Conservation (phyloP, 2,113 vertebrate genomes). For the Callospermophilus lateralis region DNA sequence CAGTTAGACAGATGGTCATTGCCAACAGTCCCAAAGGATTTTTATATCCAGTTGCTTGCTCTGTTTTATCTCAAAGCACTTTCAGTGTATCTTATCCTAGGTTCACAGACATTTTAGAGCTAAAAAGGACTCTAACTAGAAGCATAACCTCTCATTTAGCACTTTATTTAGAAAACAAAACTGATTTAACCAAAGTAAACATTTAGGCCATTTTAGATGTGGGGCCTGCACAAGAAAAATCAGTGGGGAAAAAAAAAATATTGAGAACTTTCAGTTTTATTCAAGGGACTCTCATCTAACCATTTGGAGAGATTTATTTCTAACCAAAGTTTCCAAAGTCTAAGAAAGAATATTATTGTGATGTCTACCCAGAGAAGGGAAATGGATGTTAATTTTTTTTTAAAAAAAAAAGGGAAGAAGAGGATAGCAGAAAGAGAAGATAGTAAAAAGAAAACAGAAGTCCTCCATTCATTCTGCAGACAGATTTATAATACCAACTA, state of each 20-base stretch:
- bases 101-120: constrained; percentile 48
- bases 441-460: constrained; percentile 44
- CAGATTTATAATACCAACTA: constrained; percentile 67
- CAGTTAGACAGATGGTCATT: constrained; percentile 25
- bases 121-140: constrained; percentile 54
- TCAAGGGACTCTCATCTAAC: constrained; percentile 36
- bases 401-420: neutral
- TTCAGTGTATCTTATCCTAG: constrained; percentile 57
- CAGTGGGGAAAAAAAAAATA: neutral
- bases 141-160: constrained; percentile 55
- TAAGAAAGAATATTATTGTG: constrained; percentile 66
- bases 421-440: neutral
- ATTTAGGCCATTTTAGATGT: constrained; percentile 52
- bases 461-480: constrained; percentile 13
- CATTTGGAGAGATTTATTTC: constrained; percentile 62
- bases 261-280: constrained; percentile 19
- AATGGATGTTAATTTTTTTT: constrained; percentile 56
- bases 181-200: constrained; percentile 70
- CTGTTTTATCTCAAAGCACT: constrained; percentile 70
- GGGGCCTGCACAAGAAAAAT: constrained; percentile 55
- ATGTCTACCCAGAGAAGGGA: constrained; percentile 62
- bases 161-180: constrained; percentile 78
- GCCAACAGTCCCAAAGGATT: neutral
- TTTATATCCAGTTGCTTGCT: constrained; percentile 53
- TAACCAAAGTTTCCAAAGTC: constrained; percentile 41